Conservation (phyloP, 2,797 vertebrate species). For the Pogonophryne albipinna region DNA sequence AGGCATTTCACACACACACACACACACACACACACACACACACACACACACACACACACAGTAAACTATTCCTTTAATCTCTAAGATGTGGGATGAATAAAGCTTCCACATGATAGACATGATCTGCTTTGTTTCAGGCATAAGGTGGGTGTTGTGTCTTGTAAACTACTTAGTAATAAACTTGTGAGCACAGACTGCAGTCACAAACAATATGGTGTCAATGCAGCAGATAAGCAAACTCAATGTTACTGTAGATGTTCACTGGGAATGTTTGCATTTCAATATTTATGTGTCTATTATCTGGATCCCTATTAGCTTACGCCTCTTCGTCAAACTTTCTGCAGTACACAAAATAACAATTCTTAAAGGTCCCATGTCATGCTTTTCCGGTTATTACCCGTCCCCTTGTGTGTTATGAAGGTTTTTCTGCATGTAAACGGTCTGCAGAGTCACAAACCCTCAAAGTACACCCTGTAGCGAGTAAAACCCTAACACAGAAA, state of each 20-base stretch:
- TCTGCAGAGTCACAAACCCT: no score
- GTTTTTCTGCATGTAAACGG: no score
- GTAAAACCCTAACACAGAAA: no score
- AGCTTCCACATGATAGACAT: background rate
- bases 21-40: no score
- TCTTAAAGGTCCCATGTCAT: no score
- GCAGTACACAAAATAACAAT: no score
- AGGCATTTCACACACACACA: background rate
- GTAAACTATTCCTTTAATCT: conserved; percentile 2
- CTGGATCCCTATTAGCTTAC: no score
- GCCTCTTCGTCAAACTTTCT: no score
- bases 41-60: background rate
- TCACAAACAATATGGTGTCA: background rate
- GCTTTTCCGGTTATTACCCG: no score
- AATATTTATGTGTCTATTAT: background rate
- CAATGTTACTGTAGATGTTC: background rate
- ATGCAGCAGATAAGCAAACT: background rate
- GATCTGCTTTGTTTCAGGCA: conserved; percentile 18
- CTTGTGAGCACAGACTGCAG: conserved; percentile 6
- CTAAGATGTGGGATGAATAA: conserved; percentile 1
- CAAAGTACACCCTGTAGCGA: no score
- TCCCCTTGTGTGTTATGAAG: no score
- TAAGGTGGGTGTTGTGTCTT: conserved; percentile 20
- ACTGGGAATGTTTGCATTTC: background rate
- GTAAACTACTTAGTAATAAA: background rate